Conservation (phyloP, 2,888 invertebrate species). For the Agonum fuliginosum region DNA sequence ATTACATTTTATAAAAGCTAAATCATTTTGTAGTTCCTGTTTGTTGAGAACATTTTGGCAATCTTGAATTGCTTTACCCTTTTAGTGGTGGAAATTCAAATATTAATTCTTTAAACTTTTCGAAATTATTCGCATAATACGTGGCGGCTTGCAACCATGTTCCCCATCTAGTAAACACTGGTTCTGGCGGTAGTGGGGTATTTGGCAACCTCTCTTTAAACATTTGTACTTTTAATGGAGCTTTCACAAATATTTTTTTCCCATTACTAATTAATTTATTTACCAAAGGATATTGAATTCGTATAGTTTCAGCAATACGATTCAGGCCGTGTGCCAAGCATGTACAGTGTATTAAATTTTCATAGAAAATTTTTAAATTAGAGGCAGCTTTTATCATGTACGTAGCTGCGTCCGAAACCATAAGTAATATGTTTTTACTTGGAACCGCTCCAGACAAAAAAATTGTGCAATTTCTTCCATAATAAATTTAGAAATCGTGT, state of each 20-base stretch:
- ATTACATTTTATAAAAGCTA: background rate
- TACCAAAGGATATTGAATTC: conserved; percentile 63
- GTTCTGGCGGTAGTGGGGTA: conserved; percentile 65
- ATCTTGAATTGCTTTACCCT: background rate
- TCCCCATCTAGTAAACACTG: conserved; percentile 63
- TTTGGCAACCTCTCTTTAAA: conserved; percentile 65
- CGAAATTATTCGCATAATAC: conserved; percentile 64
- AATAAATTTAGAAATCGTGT: conserved; percentile 64
- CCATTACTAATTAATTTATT: conserved; percentile 64
- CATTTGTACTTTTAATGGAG: conserved; percentile 63
- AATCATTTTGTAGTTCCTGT: background rate
- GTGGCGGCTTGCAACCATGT: conserved; percentile 66
- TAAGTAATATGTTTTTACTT: background rate
- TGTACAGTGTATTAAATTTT: conserved; percentile 66
- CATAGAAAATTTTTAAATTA: conserved; percentile 64
- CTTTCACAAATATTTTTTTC: conserved; percentile 67
- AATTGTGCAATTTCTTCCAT: background rate
- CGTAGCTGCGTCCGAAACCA: background rate
- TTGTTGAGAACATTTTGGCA: background rate
- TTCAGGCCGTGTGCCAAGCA: conserved; percentile 67
- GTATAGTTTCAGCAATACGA: conserved; percentile 65
- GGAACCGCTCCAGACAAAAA: background rate
- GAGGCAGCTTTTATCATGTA: conserved; percentile 62
- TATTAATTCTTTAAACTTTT: conserved; percentile 57
- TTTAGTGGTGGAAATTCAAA: background rate